Conservation (phyloP, 2,113 vertebrate genomes). For the Chelonoidis abingdonii region DNA sequence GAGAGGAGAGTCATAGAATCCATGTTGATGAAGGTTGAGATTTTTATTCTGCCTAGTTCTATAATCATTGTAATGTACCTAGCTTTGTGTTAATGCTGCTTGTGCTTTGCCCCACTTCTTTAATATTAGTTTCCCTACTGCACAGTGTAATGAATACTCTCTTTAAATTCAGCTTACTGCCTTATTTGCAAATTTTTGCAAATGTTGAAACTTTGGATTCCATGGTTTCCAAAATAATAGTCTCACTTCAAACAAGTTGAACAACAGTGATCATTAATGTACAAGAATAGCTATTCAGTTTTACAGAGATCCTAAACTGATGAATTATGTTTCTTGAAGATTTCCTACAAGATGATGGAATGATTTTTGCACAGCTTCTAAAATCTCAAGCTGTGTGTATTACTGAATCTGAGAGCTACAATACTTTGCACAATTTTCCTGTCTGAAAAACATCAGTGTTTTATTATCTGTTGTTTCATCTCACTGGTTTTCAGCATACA, state of each 20-base stretch:
- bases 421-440: not conserved
- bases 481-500: not conserved
- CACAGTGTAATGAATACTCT: not conserved
- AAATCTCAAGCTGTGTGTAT: slow-evolving; percentile 31
- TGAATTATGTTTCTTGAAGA: not conserved
- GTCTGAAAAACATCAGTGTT: not conserved
- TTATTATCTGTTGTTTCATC: not conserved
- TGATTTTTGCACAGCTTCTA: slow-evolving; percentile 25
- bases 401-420: slow-evolving; percentile 13
- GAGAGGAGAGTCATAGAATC: not conserved
- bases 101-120: not conserved
- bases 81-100: not conserved
- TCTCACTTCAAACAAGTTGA: not conserved
- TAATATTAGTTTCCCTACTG: not conserved
- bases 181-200: not conserved
- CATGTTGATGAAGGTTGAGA: not conserved
- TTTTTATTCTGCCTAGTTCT: not conserved
- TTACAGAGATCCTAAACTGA: not conserved
- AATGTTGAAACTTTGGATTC: not conserved
- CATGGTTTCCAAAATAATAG: not conserved
- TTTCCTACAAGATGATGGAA: not conserved
- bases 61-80: not conserved
- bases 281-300: not conserved
- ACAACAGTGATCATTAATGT: not conserved
- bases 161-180: not conserved